Conservation (phyloP, 2,888 invertebrate species). For the Sarcophaga carnaria region DNA sequence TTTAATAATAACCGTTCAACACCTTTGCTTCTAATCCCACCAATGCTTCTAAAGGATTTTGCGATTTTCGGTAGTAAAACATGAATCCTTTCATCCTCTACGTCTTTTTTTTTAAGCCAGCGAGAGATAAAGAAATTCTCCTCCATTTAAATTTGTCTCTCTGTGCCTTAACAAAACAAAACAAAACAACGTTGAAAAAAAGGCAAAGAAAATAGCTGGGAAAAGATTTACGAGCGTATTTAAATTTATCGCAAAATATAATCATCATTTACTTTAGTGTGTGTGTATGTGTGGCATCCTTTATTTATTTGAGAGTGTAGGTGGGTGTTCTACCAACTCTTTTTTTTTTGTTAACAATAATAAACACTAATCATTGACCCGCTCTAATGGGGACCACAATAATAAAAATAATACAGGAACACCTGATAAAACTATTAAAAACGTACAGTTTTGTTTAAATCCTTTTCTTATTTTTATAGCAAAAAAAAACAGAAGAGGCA, state of each 20-base stretch:
- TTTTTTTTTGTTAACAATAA: conserved; percentile 3
- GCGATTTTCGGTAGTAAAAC: neutral
- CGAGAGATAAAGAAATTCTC: neutral
- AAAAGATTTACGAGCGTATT: conserved; percentile 34
- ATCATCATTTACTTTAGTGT: conserved; percentile 1
- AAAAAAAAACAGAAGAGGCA: neutral
- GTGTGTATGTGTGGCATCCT: too few species aligned
- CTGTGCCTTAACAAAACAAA: neutral
- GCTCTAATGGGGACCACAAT: conserved; percentile 28
- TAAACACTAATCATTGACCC: conserved; percentile 62
- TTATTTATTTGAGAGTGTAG: conserved; percentile 43
- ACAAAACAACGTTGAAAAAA: neutral
- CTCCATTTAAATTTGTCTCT: conserved; percentile 2
- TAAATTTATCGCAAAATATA: conserved; percentile 57
- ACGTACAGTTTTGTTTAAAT: conserved; percentile 11
- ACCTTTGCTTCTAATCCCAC: too few species aligned
- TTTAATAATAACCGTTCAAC: too few species aligned
- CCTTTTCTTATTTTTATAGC: neutral
- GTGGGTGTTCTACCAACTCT: neutral
- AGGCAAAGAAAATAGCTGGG: neutral
- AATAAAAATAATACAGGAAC: conserved; percentile 39
- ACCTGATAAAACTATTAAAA: conserved; percentile 63
- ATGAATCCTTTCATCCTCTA: neutral
- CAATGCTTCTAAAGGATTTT: neutral
- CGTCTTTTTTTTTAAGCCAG: neutral